Evolutionary conservation across 1,140 invertebrate genomes (phyloP).

Genomic region (Ephestia elutella): DNA sequence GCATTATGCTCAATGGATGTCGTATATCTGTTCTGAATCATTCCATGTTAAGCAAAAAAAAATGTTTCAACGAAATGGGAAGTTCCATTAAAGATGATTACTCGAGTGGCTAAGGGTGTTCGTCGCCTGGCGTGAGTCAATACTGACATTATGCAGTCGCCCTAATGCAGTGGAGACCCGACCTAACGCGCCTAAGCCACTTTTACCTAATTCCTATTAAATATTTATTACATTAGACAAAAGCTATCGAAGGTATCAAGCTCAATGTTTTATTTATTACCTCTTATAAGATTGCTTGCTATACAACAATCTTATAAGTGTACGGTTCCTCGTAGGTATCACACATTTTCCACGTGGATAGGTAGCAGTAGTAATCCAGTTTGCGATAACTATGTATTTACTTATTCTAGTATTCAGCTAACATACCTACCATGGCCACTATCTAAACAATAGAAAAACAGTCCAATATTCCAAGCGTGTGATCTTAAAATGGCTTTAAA

Average conservation of each 20-base stretch:
- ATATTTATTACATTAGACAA: constrained; percentile 71
- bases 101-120: not conserved
- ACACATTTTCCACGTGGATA: not conserved
- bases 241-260: constrained; percentile 54
- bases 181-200: constrained; percentile 44
- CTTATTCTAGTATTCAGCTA: too few relatives aligned
- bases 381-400: too few relatives aligned
- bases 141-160: constrained; percentile 60
- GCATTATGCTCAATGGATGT: not conserved
- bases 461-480: too few relatives aligned
- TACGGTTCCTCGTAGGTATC: not conserved
- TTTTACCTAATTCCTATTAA: constrained; percentile 71
- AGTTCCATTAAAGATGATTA: constrained; percentile 5
- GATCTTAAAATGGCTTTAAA: too few relatives aligned
- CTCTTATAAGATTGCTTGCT: constrained; percentile 56
- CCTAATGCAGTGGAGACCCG: constrained; percentile 60
- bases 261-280: constrained; percentile 68
- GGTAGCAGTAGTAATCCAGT: constrained; percentile 16
- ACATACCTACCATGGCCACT: too few relatives aligned
- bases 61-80: not conserved
- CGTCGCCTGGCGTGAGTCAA: constrained; percentile 30
- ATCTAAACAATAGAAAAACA: too few relatives aligned
- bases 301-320: constrained; percentile 28
- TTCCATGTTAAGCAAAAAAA: not conserved
- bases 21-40: not conserved